Evolutionary conservation across 2,888 invertebrate species (phyloP).

Genomic region (Lasioglossum pauxillum): DNA sequence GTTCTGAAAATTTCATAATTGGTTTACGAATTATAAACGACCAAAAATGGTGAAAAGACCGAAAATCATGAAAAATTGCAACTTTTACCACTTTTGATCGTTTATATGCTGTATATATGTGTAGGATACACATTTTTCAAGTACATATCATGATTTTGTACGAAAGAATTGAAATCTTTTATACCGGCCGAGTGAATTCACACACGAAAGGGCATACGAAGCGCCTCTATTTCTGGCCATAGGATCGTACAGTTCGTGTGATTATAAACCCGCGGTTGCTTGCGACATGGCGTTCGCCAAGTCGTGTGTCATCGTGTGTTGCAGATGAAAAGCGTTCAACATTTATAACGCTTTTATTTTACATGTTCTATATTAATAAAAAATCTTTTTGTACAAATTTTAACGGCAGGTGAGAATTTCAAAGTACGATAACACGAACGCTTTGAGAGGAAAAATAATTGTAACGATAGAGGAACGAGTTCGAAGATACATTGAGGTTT

Average conservation of each 20-base stretch:
- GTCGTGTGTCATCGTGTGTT: slow-evolving; percentile 74
- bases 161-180: slow-evolving; percentile 6
- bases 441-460: slow-evolving; percentile 8
- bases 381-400: slow-evolving; percentile 61
- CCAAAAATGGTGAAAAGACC: no score
- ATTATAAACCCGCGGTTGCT: slow-evolving; percentile 56
- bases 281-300: slow-evolving; percentile 77
- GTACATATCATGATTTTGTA: background rate
- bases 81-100: no score
- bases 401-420: slow-evolving; percentile 67
- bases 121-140: background rate
- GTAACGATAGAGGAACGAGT: slow-evolving; percentile 42
- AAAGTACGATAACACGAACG: slow-evolving; percentile 29
- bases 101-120: background rate
- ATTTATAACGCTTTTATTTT: slow-evolving; percentile 56
- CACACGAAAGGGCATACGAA: slow-evolving; percentile 22
- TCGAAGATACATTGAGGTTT: slow-evolving; percentile 52
- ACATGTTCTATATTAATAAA: slow-evolving; percentile 65
- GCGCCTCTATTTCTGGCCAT: slow-evolving; percentile 54
- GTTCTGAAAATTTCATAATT: no score
- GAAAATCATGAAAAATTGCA: no score
- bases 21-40: no score
- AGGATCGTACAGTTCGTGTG: slow-evolving; percentile 57
- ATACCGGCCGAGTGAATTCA: slow-evolving; percentile 38
- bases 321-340: slow-evolving; percentile 66